Percentiles rank a stretch among this genome's conserved stretches.
These are phyloP conservation scores for Microtus obscurus DNA, from an alignment of 2,797 vertebrate species.

Conservation along the genomic window DNA sequence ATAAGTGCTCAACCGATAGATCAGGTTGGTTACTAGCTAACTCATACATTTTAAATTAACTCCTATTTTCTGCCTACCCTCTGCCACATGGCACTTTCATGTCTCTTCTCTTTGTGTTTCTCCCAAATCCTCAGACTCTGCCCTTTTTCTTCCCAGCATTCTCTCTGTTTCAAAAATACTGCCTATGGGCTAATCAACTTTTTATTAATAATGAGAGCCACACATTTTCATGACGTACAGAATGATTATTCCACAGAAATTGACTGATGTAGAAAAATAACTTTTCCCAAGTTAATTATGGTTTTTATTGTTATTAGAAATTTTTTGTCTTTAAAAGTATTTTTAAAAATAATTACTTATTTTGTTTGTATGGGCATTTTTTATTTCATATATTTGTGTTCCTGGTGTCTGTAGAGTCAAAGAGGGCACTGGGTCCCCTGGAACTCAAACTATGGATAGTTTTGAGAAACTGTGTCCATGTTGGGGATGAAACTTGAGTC, in stretches of 20 bases:
- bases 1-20: not conserved
- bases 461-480: not conserved
- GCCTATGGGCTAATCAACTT: not conserved
- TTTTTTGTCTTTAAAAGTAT: not conserved
- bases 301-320: not conserved
- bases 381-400: not conserved
- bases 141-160: not conserved
- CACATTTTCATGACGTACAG: not conserved
- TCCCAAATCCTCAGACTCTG: not conserved
- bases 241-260: not conserved
- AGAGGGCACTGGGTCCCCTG: not conserved
- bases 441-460: not conserved
- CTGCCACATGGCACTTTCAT: not conserved
- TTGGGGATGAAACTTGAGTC: not conserved
- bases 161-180: not conserved
- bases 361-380: not conserved
- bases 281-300: not conserved
- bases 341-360: not conserved
- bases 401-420: not conserved
- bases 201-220: not conserved
- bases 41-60: not conserved
- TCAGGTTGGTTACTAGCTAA: not conserved
- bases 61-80: not conserved
- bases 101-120: not conserved
- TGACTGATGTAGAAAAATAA: constrained; percentile 24